These are phyloP conservation scores for Psilopsiagon aurifrons DNA, from an alignment of 2,113 vertebrate genomes.

Conservation along the genomic window DNA sequence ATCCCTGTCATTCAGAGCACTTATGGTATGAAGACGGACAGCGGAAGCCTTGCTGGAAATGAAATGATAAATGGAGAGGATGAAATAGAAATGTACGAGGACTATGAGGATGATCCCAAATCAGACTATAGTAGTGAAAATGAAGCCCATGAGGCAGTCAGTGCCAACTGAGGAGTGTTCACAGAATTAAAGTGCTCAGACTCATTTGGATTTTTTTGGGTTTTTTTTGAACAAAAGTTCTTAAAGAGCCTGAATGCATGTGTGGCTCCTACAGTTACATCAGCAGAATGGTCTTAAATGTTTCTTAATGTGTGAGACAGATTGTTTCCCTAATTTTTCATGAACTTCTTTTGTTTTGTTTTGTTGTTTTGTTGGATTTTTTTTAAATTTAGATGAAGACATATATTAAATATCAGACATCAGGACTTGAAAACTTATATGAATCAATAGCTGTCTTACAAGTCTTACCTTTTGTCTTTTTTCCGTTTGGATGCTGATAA, in stretches of 20 bases:
- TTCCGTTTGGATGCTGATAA: constrained; percentile 89
- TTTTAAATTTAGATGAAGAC: constrained; percentile 88
- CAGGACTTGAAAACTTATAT: constrained; percentile 95
- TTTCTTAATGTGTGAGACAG: constrained; percentile 95
- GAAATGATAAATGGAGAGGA: constrained; percentile 92
- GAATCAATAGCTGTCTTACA: constrained; percentile 88
- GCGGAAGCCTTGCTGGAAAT: constrained; percentile 82
- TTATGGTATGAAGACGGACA: constrained; percentile 94
- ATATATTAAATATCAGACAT: constrained; percentile 89
- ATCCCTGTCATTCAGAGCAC: constrained; percentile 99
- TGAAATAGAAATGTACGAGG: constrained; percentile 98
- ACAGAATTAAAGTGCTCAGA: constrained; percentile 79
- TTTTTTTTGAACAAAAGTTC: constrained; percentile 81
- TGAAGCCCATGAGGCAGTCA: constrained; percentile 93
- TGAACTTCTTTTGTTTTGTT: constrained; percentile 59
- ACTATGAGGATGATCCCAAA: constrained; percentile 99
- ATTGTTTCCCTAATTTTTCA: constrained; percentile 89
- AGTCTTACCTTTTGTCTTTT: constrained; percentile 89
- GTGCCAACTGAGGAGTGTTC: constrained; percentile 90
- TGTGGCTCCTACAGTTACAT: constrained; percentile 92
- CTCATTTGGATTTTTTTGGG: constrained; percentile 63
- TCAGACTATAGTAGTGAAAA: constrained; percentile 99
- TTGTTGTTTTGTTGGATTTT: constrained; percentile 44
- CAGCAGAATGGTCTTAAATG: constrained; percentile 99
- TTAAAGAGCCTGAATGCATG: constrained; percentile 94